Base-by-base conservation (phyloP, 2,113 vertebrate species). In the Parus major region DNA sequence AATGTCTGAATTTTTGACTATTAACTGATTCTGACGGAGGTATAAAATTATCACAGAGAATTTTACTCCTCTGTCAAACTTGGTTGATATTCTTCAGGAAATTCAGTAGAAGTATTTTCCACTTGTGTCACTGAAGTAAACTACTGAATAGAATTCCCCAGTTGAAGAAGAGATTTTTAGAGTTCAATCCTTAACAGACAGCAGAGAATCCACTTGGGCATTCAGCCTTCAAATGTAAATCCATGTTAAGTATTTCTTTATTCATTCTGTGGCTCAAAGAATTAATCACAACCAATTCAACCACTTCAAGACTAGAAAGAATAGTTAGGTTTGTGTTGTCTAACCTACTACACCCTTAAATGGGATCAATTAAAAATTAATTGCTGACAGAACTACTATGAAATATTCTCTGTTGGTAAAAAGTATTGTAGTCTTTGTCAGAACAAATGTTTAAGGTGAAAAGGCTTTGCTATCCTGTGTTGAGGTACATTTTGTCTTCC, bases 1-100 rank as follows among this genome's bases (percentile, higher is more conserved):
- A 72, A 88, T 77, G 49, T 96, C 70, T 82, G 53, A 87, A 79
- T 69, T 76, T 88, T 69, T 49, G 87, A 49, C 53, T 91, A n/a
- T 82, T 90, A 82, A 76, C 20, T 36, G 36, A 87, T 76, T 79
- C 65, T 85, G 73, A 79, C 53, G 71, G 29, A 68, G 21, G 20
- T 71, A 69, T 76, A 65, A 79, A 90, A 36, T 76, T 90, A 57
- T 82, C 20, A 41, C n/a, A 41, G 65, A 56, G 33, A 75, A 89
- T 95, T 86, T 89, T 79, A 75, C 3, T 33, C 12, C 20, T 83
- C 44, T 88, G 70, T 91, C 85, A 85, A 22, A 72, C 49, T 72
- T 84, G 15, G 23, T 77, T 89, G 65, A 89, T 84, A 53, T 10
- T 93, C 46, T 60, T 64, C 41, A 76, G 70, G 41, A 94, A 91